Evolutionary conservation across 2,113 vertebrate species (phyloP).

Genomic region (Falcunculus frontatus): DNA sequence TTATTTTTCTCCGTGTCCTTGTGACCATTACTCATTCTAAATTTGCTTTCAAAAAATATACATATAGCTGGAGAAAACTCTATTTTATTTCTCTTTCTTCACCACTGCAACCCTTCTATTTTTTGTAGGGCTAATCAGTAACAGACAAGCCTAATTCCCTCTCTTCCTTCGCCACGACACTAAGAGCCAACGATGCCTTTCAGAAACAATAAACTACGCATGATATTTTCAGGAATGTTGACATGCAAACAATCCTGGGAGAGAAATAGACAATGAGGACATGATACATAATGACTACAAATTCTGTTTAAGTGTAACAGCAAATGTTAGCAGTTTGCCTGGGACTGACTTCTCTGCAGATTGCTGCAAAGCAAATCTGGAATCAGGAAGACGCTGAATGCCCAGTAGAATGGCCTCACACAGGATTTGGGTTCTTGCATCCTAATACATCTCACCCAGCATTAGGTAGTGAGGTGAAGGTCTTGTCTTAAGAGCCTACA

Average conservation of each 20-base stretch:
- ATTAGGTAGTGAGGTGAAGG: neutral
- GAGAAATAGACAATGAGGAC: neutral
- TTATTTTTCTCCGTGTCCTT: neutral
- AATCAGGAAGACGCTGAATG: neutral
- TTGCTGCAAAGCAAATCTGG: neutral
- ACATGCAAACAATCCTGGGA: neutral
- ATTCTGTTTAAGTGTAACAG: neutral
- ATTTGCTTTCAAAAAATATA: neutral
- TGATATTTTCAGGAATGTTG: slow-evolving; percentile 12
- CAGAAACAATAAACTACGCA: slow-evolving; percentile 5
- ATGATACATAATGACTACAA: neutral
- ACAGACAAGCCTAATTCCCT: slow-evolving; percentile 1
- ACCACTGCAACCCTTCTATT: neutral
- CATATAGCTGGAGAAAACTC: slow-evolving; percentile 1
- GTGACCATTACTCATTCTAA: neutral
- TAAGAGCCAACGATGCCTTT: neutral
- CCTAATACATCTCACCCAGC: neutral
- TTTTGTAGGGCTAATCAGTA: slow-evolving; percentile 27
- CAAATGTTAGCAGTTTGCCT: neutral
- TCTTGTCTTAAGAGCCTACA: neutral
- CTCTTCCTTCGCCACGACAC: neutral
- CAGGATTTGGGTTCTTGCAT: neutral
- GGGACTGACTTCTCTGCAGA: neutral
- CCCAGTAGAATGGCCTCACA: neutral
- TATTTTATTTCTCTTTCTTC: neutral